Evolutionary conservation across 53 echinoderm and acorn worm species (phyloP).

Genomic region (Holothuria scabra): DNA sequence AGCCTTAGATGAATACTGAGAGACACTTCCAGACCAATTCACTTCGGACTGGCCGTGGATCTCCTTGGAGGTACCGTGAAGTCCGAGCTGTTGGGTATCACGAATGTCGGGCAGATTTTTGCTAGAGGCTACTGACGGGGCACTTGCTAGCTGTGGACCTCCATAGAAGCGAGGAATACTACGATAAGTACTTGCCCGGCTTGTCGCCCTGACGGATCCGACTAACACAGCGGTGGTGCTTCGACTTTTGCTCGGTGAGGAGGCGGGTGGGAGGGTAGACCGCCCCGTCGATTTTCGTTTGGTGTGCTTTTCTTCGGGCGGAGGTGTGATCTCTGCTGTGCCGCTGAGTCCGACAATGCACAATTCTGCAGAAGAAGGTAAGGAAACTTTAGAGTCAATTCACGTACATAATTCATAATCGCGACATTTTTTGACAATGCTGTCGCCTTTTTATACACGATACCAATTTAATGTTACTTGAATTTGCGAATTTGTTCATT

Average conservation of each 20-base stretch:
- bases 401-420: no score
- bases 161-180: not conserved
- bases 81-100: not conserved
- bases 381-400: not conserved
- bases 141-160: not conserved
- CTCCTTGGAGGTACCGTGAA: constrained; percentile 8
- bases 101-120: not conserved
- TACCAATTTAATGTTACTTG: no score
- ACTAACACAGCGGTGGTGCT: constrained; percentile 1
- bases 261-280: constrained; percentile 1
- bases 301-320: not conserved
- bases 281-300: not conserved
- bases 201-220: not conserved
- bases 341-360: constrained; percentile 41
- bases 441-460: no score
- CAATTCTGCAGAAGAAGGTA: not conserved
- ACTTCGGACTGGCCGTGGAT: constrained; percentile 13
- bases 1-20: not conserved
- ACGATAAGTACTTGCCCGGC: not conserved
- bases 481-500: no score
- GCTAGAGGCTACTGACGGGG: not conserved
- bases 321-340: constrained; percentile 6
- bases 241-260: constrained; percentile 7
- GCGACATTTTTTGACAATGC: no score
- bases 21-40: not conserved